Evolutionary conservation across 2,888 invertebrate species (phyloP).

Genomic region (Dasypolia templi): DNA sequence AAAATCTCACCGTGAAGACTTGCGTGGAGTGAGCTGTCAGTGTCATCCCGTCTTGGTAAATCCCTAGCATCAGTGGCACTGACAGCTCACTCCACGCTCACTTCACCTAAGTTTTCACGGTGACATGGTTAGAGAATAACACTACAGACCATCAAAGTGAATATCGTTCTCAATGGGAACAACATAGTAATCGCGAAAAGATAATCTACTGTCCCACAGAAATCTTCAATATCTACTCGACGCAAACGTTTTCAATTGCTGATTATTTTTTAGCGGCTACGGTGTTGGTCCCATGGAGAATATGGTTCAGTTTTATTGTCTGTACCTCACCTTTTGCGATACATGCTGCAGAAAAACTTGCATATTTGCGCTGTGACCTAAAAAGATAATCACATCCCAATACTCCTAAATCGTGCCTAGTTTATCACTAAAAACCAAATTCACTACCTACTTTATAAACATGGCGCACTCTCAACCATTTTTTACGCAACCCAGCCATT

Average conservation of each 20-base stretch:
- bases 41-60: no score
- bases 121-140: no score
- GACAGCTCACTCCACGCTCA: no score
- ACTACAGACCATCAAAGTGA: neutral
- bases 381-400: constrained; percentile 4
- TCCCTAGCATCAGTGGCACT: no score
- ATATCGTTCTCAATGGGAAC: neutral
- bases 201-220: neutral
- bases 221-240: no score
- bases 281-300: neutral
- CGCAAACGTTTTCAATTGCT: no score
- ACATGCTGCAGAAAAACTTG: neutral
- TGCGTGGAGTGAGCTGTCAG: no score
- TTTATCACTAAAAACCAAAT: constrained; percentile 36
- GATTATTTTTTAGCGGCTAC: neutral
- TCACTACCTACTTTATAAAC: constrained; percentile 38
- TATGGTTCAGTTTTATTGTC: neutral
- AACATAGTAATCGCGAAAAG: neutral
- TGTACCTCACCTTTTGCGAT: neutral
- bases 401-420: neutral
- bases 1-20: no score
- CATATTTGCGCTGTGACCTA: neutral
- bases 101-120: no score
- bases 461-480: constrained; percentile 20
- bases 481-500: constrained; percentile 42